A percentile compares a stretch with the other conserved stretches of the same genome.
These are phyloP conservation scores for Heterocephalus glaber DNA, from an alignment of 2,113 vertebrate genomes.

Conservation along the genomic window DNA sequence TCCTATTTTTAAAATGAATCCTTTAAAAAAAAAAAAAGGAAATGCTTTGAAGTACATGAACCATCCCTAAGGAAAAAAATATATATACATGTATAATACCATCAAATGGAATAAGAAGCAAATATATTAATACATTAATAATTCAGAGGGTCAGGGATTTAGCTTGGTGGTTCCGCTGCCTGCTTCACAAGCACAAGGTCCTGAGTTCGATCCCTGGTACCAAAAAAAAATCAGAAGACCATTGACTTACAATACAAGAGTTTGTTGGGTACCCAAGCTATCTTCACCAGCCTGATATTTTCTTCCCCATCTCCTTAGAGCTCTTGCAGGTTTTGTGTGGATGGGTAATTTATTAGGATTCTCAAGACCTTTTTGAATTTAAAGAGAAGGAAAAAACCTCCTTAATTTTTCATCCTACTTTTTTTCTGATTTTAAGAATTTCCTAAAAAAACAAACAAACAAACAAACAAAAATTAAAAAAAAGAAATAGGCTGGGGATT, in stretches of 20 bases:
- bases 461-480: too few species aligned
- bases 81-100: neutral
- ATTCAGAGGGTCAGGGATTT: too few species aligned
- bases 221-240: too few species aligned
- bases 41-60: constrained; percentile 66
- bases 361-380: constrained; percentile 8
- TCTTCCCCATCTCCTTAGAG: neutral
- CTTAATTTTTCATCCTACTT: neutral
- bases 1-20: constrained; percentile 75
- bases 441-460: too few species aligned
- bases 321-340: constrained; percentile 13
- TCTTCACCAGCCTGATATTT: neutral
- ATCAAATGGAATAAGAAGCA: constrained; percentile 67
- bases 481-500: too few species aligned
- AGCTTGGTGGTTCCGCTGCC: too few species aligned
- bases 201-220: too few species aligned
- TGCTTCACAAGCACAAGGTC: too few species aligned
- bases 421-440: constrained; percentile 25
- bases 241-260: constrained; percentile 4
- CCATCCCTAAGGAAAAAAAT: constrained; percentile 36
- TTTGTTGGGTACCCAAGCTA: neutral
- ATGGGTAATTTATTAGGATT: constrained; percentile 23
- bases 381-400: neutral
- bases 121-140: constrained; percentile 50
- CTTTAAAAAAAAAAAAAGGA: too few species aligned